Percentiles rank a stretch among this genome's conserved stretches.
phyloP scores from a whole-genome alignment of 2,113 vertebrate genomes.

The Rafetus swinhoei region DNA sequence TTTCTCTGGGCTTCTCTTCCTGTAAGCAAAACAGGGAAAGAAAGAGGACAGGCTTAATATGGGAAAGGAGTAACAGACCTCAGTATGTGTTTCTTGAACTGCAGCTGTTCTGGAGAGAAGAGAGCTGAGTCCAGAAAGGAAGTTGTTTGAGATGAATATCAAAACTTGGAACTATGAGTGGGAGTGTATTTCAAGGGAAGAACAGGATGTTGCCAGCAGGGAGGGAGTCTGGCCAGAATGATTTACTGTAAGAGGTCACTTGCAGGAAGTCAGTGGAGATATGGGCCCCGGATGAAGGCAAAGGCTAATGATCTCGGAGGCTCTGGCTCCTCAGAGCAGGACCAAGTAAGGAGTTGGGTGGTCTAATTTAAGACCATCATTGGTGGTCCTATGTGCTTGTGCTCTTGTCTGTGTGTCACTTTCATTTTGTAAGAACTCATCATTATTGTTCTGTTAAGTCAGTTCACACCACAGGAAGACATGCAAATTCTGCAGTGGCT shows the following conservation, averaged over 20 bases:
- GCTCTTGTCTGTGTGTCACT: slow-evolving; percentile 1
- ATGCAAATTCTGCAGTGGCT: background rate
- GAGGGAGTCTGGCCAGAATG: slow-evolving; percentile 45
- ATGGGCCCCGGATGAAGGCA: background rate
- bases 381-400: slow-evolving; percentile 59
- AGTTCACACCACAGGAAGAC: background rate
- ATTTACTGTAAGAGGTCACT: slow-evolving; percentile 64
- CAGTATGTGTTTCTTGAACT: slow-evolving; percentile 56
- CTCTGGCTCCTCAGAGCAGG: background rate
- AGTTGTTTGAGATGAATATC: slow-evolving; percentile 82
- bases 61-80: slow-evolving; percentile 11
- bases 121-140: slow-evolving; percentile 50
- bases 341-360: slow-evolving; percentile 56
- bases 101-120: slow-evolving; percentile 62
- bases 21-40: background rate
- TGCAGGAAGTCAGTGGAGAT: slow-evolving; percentile 66
- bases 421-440: background rate
- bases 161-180: slow-evolving; percentile 68
- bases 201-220: slow-evolving; percentile 77
- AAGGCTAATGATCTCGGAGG: background rate
- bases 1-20: background rate
- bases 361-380: slow-evolving; percentile 59
- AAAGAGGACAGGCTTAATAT: slow-evolving; percentile 56
- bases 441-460: background rate
- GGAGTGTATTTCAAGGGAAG: slow-evolving; percentile 65